Percentiles rank a stretch among this genome's conserved stretches.
Conservation (phyloP, 2,797 vertebrate genomes). For the Lacerta bilineata region DNA sequence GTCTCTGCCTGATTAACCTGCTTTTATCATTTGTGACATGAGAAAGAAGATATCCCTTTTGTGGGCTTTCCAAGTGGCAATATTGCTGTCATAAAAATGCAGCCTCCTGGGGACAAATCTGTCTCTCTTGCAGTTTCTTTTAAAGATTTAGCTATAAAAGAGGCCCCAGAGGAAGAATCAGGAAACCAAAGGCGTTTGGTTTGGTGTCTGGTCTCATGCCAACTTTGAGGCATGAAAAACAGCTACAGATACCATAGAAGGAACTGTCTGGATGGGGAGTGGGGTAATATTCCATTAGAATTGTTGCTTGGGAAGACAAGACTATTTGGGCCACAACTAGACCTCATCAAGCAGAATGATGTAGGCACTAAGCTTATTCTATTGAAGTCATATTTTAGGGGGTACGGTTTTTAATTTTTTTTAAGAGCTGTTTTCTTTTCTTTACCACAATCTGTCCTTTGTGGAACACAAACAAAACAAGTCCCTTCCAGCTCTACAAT, state of each 20-base stretch:
- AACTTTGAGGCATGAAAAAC: neutral
- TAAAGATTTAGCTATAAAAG: slow-evolving; percentile 7
- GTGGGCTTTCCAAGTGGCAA: slow-evolving; percentile 13
- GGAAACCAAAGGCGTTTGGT: slow-evolving; percentile 12
- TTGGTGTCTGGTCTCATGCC: neutral
- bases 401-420: neutral
- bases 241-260: neutral
- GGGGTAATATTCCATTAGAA: neutral
- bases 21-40: slow-evolving; percentile 36
- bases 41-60: neutral
- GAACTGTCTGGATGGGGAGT: neutral
- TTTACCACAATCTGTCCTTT: neutral
- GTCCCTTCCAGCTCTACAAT: too few species aligned
- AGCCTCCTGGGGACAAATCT: neutral
- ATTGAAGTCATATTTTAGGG: neutral
- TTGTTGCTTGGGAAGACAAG: neutral
- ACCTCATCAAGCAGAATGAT: neutral
- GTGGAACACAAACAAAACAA: neutral
- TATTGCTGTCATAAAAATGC: neutral
- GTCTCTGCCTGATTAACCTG: slow-evolving; percentile 4
- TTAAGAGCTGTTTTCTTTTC: too few species aligned
- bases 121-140: neutral
- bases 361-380: neutral
- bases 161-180: neutral
- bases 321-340: neutral